Evolutionary conservation across 1,140 invertebrate species (phyloP), one percentile per base, ranked within the genome.

Genomic region (Lamellibrachia luymesi): DNA sequence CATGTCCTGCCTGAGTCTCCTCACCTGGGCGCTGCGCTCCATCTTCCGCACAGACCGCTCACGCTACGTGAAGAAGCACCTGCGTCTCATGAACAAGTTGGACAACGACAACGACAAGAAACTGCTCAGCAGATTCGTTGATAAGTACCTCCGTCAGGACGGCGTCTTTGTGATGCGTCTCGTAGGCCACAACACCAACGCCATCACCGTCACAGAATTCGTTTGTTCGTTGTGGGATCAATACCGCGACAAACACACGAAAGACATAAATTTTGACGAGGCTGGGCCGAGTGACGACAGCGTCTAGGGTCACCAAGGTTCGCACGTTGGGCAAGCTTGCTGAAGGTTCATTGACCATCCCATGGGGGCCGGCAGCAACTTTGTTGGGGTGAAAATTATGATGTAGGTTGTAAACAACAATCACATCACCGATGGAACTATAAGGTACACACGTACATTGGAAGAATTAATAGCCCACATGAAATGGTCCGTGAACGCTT

Each of bases 81-180:
- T 94, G n/a, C 27, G n/a, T 25, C 92, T 94, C 0, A 93, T 94
- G 93, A 90, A 94, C 49, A 94, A 94, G 91, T 27, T 94, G 1
- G 4, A 92, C 1, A 50, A 22, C 52, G 93, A 94, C 27, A 4
- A 50, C 4, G 93, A 94, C 64, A 93, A 94, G 93, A 91, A 91
- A 64, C 90, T 52, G 56, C 2, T 64, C 38, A 1, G 4, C 2
- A 94, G 92, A 10, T 95, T 95, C 92, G 92, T 94, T 22, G 92
- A 94, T 52, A 94, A 95, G 56, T 97, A 97, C 93, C 94, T 97
- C 8, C 95, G 96, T 2, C 96, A 95, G 94, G 96, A 97, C 93
- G 96, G 96, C 2, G 95, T 96, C 13, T 96, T 97, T 91, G 95
- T 97, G 1, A 93, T 97, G 4, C 94, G 96, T n/a, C 94, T 97